phyloP scores from a whole-genome alignment of 1,140 invertebrate species.

The Arion vulgaris region DNA sequence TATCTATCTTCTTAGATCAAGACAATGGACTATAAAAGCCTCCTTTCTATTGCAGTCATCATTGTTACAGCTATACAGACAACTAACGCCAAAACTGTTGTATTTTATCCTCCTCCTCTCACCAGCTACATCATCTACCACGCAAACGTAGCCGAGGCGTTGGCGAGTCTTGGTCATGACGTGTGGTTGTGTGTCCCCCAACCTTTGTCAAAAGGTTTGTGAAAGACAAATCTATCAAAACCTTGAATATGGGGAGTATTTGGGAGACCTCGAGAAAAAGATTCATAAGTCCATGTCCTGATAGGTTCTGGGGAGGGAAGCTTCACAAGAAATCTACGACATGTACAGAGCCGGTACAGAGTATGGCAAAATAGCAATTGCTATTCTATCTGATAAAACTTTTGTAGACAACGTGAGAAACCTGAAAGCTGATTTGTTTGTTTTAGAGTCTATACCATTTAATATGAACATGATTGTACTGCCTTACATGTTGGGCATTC shows the following conservation, averaged over 20 bases:
- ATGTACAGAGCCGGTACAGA: too few species aligned
- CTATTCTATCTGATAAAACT: constrained; percentile 7
- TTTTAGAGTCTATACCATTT: constrained; percentile 34
- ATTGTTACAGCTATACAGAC: too few species aligned
- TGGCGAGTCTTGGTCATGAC: constrained; percentile 33
- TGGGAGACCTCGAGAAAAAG: background rate
- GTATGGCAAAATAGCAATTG: background rate
- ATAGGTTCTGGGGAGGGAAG: constrained; percentile 27
- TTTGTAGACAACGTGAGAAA: background rate
- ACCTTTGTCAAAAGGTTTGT: background rate
- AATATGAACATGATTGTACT: constrained; percentile 31
- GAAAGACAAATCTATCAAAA: constrained; percentile 15
- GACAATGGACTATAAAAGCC: too few species aligned
- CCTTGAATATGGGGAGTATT: constrained; percentile 6
- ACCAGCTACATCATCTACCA: constrained; percentile 37
- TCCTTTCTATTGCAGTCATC: too few species aligned
- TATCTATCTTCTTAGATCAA: too few species aligned
- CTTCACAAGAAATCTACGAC: background rate
- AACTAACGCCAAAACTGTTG: constrained; percentile 19
- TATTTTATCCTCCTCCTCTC: constrained; percentile 31
- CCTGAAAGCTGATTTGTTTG: constrained; percentile 33
- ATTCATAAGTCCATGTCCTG: background rate
- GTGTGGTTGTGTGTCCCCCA: constrained; percentile 32
- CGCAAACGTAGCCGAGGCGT: constrained; percentile 14
- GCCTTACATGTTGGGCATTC: constrained; percentile 40